Conservation (phyloP, 2,888 invertebrate genomes). For the Nomada ruficornis region DNA sequence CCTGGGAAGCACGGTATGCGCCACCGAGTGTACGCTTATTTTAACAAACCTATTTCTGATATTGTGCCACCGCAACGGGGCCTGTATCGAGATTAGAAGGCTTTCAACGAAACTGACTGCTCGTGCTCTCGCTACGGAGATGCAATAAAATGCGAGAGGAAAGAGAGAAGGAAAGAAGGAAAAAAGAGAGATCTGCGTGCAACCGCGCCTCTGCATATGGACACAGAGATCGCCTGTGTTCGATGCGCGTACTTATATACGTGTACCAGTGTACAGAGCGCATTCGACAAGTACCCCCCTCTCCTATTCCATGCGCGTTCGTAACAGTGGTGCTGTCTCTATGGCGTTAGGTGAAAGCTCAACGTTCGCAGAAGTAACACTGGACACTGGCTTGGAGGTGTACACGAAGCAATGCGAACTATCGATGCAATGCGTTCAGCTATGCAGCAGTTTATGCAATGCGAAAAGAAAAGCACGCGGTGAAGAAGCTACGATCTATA, state of each 20-base stretch:
- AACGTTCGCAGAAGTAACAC: conserved; percentile 53
- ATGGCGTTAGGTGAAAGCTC: conserved; percentile 67
- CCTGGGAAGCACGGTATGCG: conserved; percentile 71
- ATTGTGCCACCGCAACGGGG: conserved; percentile 74
- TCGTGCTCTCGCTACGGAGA: conserved; percentile 29
- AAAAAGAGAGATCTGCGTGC: conserved; percentile 2
- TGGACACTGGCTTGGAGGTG: conserved; percentile 37
- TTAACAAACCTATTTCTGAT: conserved; percentile 80
- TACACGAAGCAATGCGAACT: conserved; percentile 27
- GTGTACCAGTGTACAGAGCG: conserved; percentile 32
- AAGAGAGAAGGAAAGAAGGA: conserved; percentile 1
- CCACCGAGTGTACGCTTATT: conserved; percentile 77
- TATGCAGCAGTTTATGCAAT: neutral
- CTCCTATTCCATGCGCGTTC: conserved; percentile 5
- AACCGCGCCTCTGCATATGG: conserved; percentile 51
- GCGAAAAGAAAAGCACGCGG: too few relatives aligned
- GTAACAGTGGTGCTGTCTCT: conserved; percentile 55
- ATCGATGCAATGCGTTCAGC: conserved; percentile 33
- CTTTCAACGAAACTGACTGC: conserved; percentile 68
- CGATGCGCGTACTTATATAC: conserved; percentile 16
- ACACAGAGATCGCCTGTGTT: conserved; percentile 37
- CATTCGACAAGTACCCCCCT: conserved; percentile 60
- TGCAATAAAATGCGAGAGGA: conserved; percentile 44
- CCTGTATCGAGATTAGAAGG: conserved; percentile 76
- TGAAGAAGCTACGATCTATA: neutral